phyloP scores from a whole-genome alignment of 2,888 invertebrate species.

The Imbricaverruca yamaguchii region DNA sequence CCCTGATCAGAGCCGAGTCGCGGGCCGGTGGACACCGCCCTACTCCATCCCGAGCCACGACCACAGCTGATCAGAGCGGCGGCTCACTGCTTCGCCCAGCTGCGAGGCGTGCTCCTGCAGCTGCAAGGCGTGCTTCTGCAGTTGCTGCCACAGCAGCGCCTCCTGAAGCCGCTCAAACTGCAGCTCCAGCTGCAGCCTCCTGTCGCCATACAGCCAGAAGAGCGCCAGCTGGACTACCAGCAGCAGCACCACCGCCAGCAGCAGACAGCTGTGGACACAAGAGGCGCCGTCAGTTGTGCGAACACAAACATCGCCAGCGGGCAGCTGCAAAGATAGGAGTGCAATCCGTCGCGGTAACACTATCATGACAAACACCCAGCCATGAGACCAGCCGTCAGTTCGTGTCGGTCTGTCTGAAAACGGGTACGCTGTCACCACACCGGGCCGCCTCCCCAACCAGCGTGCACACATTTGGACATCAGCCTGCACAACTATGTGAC shows the following conservation, averaged over 20 bases:
- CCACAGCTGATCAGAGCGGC: not conserved
- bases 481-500: no score
- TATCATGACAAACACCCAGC: no score
- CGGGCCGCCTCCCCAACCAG: no score
- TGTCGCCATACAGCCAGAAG: not conserved
- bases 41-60: not conserved
- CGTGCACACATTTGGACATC: no score
- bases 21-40: no score
- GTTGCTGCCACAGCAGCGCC: not conserved
- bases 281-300: not conserved
- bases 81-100: not conserved
- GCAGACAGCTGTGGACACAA: not conserved
- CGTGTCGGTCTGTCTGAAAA: no score
- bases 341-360: not conserved
- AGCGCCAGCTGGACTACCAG: not conserved
- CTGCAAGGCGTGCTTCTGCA: not conserved
- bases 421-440: no score
- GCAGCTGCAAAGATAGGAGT: not conserved
- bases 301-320: not conserved
- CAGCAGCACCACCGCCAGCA: not conserved
- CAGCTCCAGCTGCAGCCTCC: not conserved
- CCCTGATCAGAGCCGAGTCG: no score
- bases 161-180: not conserved
- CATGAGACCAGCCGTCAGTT: no score
- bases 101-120: not conserved